Base-by-base conservation (phyloP, 2,797 vertebrate species). In the Lepus townsendii region DNA sequence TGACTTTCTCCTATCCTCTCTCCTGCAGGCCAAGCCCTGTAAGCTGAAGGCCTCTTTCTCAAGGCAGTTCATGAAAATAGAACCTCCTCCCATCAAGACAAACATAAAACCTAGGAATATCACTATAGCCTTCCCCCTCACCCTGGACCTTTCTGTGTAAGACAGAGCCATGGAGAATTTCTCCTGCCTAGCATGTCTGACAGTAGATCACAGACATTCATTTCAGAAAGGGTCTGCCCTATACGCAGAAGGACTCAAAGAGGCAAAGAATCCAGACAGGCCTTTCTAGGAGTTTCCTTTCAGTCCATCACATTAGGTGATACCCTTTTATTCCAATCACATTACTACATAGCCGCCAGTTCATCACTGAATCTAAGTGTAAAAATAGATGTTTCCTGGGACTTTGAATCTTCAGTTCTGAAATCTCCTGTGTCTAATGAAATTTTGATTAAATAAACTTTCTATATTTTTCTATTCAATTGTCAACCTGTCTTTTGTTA, bases 41-140 rank as follows among this genome's bases (percentile, higher is more conserved):
- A 71, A 72, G 16, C 16, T n/a, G 19, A 30, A 50, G 27, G 27
- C 4, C 2, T 50, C 26, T 52, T 35, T 0, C 17, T 14, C 27
- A 12, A 42, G 13, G 7, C 17, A 1, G 10, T 20, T 19, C 35
- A 85, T 20, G 42, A 78, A 22, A 79, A 80, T 19, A 47, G 14
- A n/a, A 27, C 6, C 68, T 30, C 26, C 47, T 0, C 62, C 10
- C 14, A 22, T 1, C 38, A 50, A 86, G 52, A 3, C 2, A 27
- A 13, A 24, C 8, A 52, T 32, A 35, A 32, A 52, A 4, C 6
- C 11, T 19, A 38, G 11, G 16, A 24, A 1, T n/a, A 4, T 22
- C 7, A 3, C 4, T 16, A 2, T 30, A 57, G 62, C 24, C 32
- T 79, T 50, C 0, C 2, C 24, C 24, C 11, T 50, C 0, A 1